Percentiles rank a stretch among this genome's conserved stretches.
Conservation (phyloP, 1,140 invertebrate species). For the Brachionus paranguensis region DNA sequence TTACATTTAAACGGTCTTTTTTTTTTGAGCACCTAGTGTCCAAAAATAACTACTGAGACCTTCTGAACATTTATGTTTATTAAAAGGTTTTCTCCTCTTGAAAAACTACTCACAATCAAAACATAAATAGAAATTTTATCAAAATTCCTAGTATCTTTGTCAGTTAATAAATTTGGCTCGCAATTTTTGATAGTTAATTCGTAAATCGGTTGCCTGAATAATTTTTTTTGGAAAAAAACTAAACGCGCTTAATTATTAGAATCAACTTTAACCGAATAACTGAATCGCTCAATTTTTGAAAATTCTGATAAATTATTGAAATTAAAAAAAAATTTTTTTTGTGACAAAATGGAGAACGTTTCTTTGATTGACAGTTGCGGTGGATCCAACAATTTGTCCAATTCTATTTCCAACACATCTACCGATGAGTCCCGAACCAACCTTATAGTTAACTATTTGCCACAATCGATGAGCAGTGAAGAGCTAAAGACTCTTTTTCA, state of each 20-base stretch:
- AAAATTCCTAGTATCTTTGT: background rate
- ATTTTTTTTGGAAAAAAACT: background rate
- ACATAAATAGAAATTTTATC: background rate
- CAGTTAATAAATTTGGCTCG: conserved; percentile 23
- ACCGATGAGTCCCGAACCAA: conserved; percentile 66
- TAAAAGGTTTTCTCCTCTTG: background rate
- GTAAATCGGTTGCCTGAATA: conserved; percentile 3
- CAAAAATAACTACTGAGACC: background rate
- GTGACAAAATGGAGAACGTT: background rate
- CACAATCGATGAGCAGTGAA: conserved; percentile 98
- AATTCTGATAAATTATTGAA: background rate
- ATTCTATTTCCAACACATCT: background rate
- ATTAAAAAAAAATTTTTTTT: background rate
- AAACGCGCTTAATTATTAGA: conserved; percentile 9
- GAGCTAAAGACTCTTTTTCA: conserved; percentile 94
- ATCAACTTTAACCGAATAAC: background rate
- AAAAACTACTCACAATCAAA: background rate
- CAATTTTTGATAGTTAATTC: conserved; percentile 2
- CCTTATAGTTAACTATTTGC: conserved; percentile 97
- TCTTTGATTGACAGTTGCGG: conserved; percentile 26
- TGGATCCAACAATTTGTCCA: background rate
- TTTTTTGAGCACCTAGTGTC: background rate
- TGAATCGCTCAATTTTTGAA: background rate
- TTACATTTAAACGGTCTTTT: background rate
- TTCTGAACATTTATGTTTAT: background rate